Conservation (phyloP, 2,888 invertebrate genomes). For the Heteromurus nitidus region DNA sequence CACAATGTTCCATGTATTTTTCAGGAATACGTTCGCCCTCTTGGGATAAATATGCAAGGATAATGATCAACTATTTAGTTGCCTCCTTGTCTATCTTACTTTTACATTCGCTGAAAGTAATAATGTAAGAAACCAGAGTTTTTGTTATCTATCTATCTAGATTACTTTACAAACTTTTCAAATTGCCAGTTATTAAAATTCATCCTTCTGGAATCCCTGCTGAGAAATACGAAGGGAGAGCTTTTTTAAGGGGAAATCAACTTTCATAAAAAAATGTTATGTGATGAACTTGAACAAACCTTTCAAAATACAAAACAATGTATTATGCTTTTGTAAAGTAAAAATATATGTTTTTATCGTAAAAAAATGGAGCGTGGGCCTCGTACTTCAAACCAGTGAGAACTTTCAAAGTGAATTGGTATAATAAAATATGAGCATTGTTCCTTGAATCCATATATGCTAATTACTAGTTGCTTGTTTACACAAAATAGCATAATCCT, state of each 20-base stretch:
- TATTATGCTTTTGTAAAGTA: too few relatives aligned
- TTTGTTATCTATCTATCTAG: constrained; percentile 21
- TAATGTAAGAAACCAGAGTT: neutral
- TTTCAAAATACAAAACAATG: neutral
- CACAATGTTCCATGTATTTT: too few relatives aligned
- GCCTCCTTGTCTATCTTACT: neutral
- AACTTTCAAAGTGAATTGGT: constrained; percentile 3
- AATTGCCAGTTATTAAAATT: constrained; percentile 26
- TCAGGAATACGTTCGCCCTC: neutral
- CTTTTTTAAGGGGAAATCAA: constrained; percentile 3
- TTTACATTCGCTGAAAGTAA: too few relatives aligned
- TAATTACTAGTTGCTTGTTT: constrained; percentile 49
- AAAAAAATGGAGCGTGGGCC: too few relatives aligned
- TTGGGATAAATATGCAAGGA: constrained; percentile 17
- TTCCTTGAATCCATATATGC: constrained; percentile 44
- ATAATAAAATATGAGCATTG: constrained; percentile 36
- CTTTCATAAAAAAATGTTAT: neutral
- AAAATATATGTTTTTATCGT: too few relatives aligned
- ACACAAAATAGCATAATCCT: constrained; percentile 30
- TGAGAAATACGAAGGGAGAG: neutral
- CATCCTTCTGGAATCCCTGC: constrained; percentile 27
- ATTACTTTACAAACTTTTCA: constrained; percentile 24
- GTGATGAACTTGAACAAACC: too few relatives aligned
- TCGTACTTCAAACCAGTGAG: too few relatives aligned
- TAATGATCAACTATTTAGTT: constrained; percentile 38